Base-by-base conservation (phyloP, 2,888 invertebrate genomes). In the Trachelus tabidus region DNA sequence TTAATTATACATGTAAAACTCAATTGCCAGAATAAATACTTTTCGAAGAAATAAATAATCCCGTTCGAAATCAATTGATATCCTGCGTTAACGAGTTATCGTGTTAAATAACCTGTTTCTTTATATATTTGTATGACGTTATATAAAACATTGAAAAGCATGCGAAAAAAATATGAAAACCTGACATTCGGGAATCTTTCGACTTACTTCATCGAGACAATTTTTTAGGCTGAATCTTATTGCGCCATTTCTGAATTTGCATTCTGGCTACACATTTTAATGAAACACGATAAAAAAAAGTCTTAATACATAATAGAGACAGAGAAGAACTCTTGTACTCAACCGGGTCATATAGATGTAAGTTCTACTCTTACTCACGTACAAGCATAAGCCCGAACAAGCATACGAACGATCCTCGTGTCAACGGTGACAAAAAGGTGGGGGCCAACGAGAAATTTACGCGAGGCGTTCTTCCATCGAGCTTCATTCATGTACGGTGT, bases 401-500 rank as follows among this genome's bases (percentile, higher is more conserved):
- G 84, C 81, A 84, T 84, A 83, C 82, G 80, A 84, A 87, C 82
- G 77, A 82, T 71, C 34, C 40, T 77, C 78, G 40, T 75, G 78
- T 73, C 34, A 77, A 71, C 31, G 71, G 3, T 15, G 75, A 77
- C 68, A 74, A 80, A 81, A 82, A 81, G 79, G 85, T 81, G 85
- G 88, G 86, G 86, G 81, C 76, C 79, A 81, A 82, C 83, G 85
- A 79, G 77, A 80, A 81, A 83, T 77, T 71, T 74, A 78, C 77
- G 81, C 79, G 77, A 78, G 79, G 81, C 79, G 78, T 78, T 81
- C 83, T 81, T 80, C 77, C 35, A 73, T 73, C 76, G 15, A 77
- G 79, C 80, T 86, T 84, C 85, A 87, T 87, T 87, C 86, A 86
- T 87, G 84, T 83, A 79, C 83, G 79, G 83, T 77, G 75, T 78